Base-by-base conservation (phyloP, 1,140 invertebrate genomes). In the Drosophila nigromelanica region DNA sequence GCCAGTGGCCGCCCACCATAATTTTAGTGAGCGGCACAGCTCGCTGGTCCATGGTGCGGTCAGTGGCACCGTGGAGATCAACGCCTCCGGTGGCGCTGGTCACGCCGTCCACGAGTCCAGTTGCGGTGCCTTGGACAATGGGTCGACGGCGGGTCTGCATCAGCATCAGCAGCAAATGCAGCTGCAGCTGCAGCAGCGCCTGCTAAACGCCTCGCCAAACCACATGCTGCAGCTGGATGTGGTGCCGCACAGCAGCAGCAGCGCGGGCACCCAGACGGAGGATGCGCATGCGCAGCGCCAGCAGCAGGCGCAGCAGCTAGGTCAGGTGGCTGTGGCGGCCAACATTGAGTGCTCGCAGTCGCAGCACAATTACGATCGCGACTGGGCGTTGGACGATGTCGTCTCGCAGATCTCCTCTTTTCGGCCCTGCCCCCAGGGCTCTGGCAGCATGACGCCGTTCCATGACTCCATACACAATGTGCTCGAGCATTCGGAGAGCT, bases 321-420 rank as follows among this genome's bases (percentile, higher is more conserved):
- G 89, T 3, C 93, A 94, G 81, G 93, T 94, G 18, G 93, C 94
- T 3, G 90, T 91, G 51, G 90, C 90, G 5, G 94, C 94, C 15
- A 94, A 94, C 80, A 94, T 94, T 64, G 94, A 95, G 87, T 91
- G 90, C 47, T 93, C 93, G 35, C 93, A 93, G 76, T 93, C 94
- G 54, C 81, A 92, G 55, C 85, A 91, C 64, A 91, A 91, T 39
- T 92, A 92, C 50, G 91, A 92, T 35, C 82, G 91, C 10, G 91
- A 92, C 67, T 91, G 87, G 87, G 89, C 90, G 5, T 47, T 92
- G 27, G 91, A 91, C 33, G 91, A 92, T 63, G 91, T 90, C 21
- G 86, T 92, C 14, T 92, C 91, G 40, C 91, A 92, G 73, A 92
- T 92, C 72, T 92, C 91, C 33, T 92, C 89, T 12, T 92, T 92